Conservation (phyloP, 2,113 vertebrate species). For the Tupaia chinensis region DNA sequence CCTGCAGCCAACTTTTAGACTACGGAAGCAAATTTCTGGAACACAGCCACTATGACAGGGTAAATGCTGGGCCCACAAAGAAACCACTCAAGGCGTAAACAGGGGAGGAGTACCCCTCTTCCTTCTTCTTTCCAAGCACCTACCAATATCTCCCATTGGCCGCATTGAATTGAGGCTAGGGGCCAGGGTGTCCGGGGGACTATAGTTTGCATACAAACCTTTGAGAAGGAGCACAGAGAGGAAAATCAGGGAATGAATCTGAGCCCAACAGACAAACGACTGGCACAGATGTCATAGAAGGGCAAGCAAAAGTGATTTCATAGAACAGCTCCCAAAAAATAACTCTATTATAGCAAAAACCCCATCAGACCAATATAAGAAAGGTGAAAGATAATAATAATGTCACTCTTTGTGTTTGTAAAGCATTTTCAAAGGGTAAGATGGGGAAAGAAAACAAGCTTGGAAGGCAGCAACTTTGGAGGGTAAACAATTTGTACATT, state of each 20-base stretch:
- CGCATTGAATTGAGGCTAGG: neutral
- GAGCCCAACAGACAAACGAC: neutral
- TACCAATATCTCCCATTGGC: neutral
- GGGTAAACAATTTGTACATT: neutral
- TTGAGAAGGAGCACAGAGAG: neutral
- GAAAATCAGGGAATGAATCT: neutral
- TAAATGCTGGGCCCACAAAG: too few relatives aligned
- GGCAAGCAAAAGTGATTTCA: neutral
- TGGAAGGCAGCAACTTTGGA: neutral
- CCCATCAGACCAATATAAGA: neutral
- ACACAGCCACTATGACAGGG: neutral
- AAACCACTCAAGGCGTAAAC: neutral
- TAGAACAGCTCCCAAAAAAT: neutral
- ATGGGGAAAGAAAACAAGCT: neutral
- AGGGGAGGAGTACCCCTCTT: neutral
- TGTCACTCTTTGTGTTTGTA: neutral
- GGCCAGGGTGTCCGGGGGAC: neutral
- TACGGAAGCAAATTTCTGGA: neutral
- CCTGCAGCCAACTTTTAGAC: neutral
- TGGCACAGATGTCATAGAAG: neutral
- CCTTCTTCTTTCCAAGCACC: neutral
- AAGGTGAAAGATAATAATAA: neutral
- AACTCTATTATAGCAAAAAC: neutral
- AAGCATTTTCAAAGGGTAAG: neutral
- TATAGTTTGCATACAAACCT: neutral